Evolutionary conservation across 2,888 invertebrate genomes (phyloP).

Genomic region (Eudasyphora cyanicolor): DNA sequence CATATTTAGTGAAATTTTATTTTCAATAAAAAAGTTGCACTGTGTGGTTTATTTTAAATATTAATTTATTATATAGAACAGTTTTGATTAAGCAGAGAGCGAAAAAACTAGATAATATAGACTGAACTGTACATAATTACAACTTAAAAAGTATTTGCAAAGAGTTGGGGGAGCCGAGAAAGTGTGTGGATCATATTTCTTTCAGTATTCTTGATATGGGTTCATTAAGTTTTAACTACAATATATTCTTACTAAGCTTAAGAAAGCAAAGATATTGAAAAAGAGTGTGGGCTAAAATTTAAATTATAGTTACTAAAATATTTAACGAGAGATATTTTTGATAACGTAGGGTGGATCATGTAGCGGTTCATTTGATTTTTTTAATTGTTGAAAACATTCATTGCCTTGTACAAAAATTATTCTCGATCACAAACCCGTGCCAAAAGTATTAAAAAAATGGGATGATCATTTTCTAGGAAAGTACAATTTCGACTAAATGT

Average conservation of each 20-base stretch:
- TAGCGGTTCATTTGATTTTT: too few relatives aligned
- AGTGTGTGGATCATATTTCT: not conserved
- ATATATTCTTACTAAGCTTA: not conserved
- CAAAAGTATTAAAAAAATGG: too few relatives aligned
- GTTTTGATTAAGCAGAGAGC: slow-evolving; percentile 2
- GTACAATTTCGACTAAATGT: too few relatives aligned
- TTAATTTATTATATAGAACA: not conserved
- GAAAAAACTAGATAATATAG: not conserved
- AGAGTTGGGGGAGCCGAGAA: not conserved
- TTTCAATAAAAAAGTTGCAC: not conserved
- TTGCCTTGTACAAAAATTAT: too few relatives aligned
- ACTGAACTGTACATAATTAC: not conserved
- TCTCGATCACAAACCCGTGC: too few relatives aligned
- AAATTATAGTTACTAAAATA: too few relatives aligned
- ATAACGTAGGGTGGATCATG: too few relatives aligned
- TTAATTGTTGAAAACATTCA: too few relatives aligned
- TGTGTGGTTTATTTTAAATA: not conserved
- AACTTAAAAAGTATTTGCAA: not conserved
- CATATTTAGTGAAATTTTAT: not conserved
- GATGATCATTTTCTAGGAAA: too few relatives aligned
- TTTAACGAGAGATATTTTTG: too few relatives aligned
- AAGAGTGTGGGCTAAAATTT: too few relatives aligned
- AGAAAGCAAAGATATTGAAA: not conserved
- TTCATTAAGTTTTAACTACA: not conserved
- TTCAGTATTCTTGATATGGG: not conserved